These are phyloP conservation scores for Nasonovia ribisnigri DNA, from an alignment of 2,888 invertebrate species.

Conservation along the genomic window DNA sequence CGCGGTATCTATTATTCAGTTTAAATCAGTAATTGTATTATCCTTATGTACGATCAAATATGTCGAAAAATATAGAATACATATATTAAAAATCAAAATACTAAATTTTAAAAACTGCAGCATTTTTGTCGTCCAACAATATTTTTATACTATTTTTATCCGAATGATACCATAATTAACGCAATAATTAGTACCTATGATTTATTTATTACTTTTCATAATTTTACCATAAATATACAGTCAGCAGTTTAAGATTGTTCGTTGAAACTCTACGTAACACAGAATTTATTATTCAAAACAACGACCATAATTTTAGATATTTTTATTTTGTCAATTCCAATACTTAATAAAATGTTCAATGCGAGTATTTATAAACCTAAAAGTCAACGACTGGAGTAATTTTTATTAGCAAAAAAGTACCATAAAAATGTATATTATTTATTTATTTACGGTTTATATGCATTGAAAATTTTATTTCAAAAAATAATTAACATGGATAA, in stretches of 20 bases:
- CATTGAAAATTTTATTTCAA: not conserved
- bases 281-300: too few species aligned
- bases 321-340: too few species aligned
- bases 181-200: not conserved
- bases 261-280: not conserved
- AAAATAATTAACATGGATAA: not conserved
- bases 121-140: too few species aligned
- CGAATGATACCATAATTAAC: not conserved
- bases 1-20: too few species aligned
- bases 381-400: not conserved
- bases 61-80: too few species aligned
- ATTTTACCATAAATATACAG: not conserved
- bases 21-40: too few species aligned
- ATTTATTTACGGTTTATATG: not conserved
- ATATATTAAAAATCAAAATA: too few species aligned
- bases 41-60: too few species aligned
- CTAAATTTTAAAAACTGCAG: too few species aligned
- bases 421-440: too few species aligned
- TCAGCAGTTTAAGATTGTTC: not conserved
- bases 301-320: too few species aligned
- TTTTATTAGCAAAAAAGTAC: not conserved
- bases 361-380: not conserved
- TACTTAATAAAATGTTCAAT: too few species aligned
- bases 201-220: not conserved
- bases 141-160: not conserved